Percentiles rank a stretch among this genome's conserved stretches.
Conservation (phyloP, 23 tunicate genomes). For the Ciona savignyi region DNA sequence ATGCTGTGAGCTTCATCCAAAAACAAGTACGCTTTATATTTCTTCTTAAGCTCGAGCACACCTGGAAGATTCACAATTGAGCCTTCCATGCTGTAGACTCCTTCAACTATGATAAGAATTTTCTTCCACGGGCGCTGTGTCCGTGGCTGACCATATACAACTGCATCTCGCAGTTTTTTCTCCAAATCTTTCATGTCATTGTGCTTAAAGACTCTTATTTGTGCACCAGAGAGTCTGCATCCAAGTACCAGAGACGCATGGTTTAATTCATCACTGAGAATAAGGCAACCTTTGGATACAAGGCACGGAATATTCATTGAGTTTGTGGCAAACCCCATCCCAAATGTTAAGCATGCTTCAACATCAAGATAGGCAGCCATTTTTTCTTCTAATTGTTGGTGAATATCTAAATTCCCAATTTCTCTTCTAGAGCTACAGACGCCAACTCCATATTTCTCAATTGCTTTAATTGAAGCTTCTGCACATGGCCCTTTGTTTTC, state of each 20-base stretch:
- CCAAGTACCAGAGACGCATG: conserved; percentile 98
- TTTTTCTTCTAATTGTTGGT: conserved; percentile 68
- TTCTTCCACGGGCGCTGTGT: conserved; percentile 96
- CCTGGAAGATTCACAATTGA: conserved; percentile 88
- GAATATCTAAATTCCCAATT: conserved; percentile 82
- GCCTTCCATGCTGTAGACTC: conserved; percentile 99
- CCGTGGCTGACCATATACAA: conserved; percentile 92
- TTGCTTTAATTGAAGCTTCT: conserved; percentile 74
- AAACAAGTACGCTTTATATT: conserved; percentile 92
- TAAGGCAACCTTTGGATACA: conserved; percentile 86
- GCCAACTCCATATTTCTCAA: conserved; percentile 76
- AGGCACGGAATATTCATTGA: conserved; percentile 98
- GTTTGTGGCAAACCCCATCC: conserved; percentile 99
- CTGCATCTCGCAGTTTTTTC: conserved; percentile 60
- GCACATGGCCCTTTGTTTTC: conserved; percentile 93
- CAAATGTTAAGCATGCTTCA: conserved; percentile 87
- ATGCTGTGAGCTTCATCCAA: conserved; percentile 99
- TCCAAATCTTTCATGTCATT: conserved; percentile 94
- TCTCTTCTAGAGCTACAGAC: conserved; percentile 83
- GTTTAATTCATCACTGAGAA: conserved; percentile 92
- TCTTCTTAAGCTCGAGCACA: conserved; percentile 74
- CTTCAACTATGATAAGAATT: conserved; percentile 95
- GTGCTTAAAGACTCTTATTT: conserved; percentile 79
- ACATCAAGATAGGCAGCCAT: conserved; percentile 83
- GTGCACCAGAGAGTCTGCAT: conserved; percentile 86